Evolutionary conservation across 2,888 invertebrate species (phyloP), one percentile per base, ranked within the genome.

Genomic region (Ctena decussata): DNA sequence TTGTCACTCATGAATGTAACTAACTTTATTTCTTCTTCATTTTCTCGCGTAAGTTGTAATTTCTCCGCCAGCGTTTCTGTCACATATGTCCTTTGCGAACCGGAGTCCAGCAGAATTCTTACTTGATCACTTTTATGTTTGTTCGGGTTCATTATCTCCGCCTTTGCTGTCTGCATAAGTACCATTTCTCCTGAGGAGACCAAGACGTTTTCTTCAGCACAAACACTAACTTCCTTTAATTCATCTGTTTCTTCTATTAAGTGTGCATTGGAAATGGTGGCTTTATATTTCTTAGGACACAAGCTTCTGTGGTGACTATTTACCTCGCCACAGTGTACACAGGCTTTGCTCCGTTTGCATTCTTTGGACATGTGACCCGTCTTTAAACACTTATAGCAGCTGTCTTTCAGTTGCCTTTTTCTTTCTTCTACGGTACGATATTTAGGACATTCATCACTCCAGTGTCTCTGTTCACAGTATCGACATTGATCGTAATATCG

Each of bases 31-130:
- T 72, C 79, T 30, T 79, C 35, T 53, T 79, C 73, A 11, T 30
- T 27, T 18, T 44, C 73, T 24, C 57, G 21, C 41, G 27, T 37
- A 8, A 72, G 41, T 27, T 32, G 41, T 18, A 79, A 30, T 21
- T 27, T 15, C 21, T 72, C 44, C 11, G 79, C 79, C 24, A 79
- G 32, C 27, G 21, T 18, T 41, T 79, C 72, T 11, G 53, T 53
- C 21, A 79, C 53, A 37, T 79, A 79, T 11, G 79, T 72, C 21
- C 79, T n/a, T 35, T 79, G 79, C 6, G 79, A 79, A 2, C 79
- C 79, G 0, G 72, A 79, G 35, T 79, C 79, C n/a, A 79, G 72
- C n/a, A 79, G 71, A 41, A 79, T 39, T 57, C 53, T 24, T 30
- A 72, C 44, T 41, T 53, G 12, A n/a, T 53, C n/a, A 35, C 37